Evolutionary conservation across 2,113 vertebrate genomes (phyloP), one percentile per base, ranked within the genome.

Genomic region (Sebastes schlegelii): DNA sequence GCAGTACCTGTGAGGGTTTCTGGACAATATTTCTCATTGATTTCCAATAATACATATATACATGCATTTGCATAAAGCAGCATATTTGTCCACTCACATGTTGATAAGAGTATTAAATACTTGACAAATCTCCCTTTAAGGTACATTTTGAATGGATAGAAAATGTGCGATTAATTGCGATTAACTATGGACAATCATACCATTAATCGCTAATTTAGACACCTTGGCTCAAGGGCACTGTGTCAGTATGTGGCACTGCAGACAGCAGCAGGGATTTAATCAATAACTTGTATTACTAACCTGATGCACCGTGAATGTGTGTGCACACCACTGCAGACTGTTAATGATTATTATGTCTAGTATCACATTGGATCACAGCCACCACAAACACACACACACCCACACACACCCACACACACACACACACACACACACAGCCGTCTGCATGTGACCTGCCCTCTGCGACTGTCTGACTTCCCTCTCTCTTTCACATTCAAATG

Each of bases 401-500:
- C 73, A 43, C 61, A 52, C 58, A 52, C 72, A 21, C 63, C 75
- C 75, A 76, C 61, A 71, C 73, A 61, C 57, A 70, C 61, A 43
- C 61, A 43, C 61, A 10, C 40, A 26, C 58, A 71, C 65, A 70
- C 60, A 58, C 67, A 52, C 16, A 43, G 42, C 14, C 17, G 8
- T 57, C 67, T 74, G 60, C 71, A 49, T 52, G 77, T 84, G 86
- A 89, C 88, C 87, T 80, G 73, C 85, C 68, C 87, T 81, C 11
- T 48, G 78, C 26, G 69, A 86, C 70, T 71, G 84, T 86, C 82
- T 90, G 86, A 84, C 88, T 89, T 67, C 34, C 78, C 58, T 84
- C 60, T 91, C 57, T 81, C 82, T 93, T 91, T 93, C 79, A 89
- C 86, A 92, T 92, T 92, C 77, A 92, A 92, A 93, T 79, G 61